Conservation (phyloP, 1,140 invertebrate genomes). For the Leptopilina clavipes region DNA sequence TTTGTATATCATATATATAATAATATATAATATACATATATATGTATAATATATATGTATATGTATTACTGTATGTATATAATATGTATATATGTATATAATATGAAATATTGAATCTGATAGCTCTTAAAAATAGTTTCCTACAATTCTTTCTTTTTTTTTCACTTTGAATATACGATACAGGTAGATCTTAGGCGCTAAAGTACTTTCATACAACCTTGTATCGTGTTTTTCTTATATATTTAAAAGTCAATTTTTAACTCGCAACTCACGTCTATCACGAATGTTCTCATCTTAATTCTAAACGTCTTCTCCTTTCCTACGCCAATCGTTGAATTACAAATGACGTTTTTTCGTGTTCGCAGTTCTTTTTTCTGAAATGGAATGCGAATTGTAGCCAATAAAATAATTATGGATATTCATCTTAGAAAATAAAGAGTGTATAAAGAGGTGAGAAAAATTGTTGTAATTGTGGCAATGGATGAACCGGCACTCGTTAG, state of each 20-base stretch:
- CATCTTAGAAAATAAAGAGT: conserved; percentile 58
- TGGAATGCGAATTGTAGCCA: conserved; percentile 11
- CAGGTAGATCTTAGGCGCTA: conserved; percentile 67
- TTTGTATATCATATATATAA: conserved; percentile 51
- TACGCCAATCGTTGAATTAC: neutral
- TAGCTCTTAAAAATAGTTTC: conserved; percentile 72
- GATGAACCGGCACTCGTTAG: conserved; percentile 21
- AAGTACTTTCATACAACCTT: conserved; percentile 74
- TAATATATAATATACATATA: conserved; percentile 48
- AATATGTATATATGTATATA: conserved; percentile 51
- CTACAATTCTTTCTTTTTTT: conserved; percentile 62
- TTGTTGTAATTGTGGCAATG: conserved; percentile 47
- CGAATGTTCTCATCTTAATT: conserved; percentile 37
- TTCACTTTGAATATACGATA: conserved; percentile 39
- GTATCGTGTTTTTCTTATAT: conserved; percentile 61
- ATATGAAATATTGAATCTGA: conserved; percentile 71
- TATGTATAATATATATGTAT: conserved; percentile 52
- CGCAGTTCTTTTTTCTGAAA: conserved; percentile 25
- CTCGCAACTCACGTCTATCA: conserved; percentile 33
- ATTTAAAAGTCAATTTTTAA: conserved; percentile 38
- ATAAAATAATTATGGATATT: conserved; percentile 49
- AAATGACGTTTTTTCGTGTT: conserved; percentile 1
- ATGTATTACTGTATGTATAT: conserved; percentile 41
- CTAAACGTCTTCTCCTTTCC: conserved; percentile 10
- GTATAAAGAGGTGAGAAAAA: conserved; percentile 50